These are phyloP conservation scores for Drosophila atripex DNA, from an alignment of 2,888 invertebrate genomes.

Conservation along the genomic window DNA sequence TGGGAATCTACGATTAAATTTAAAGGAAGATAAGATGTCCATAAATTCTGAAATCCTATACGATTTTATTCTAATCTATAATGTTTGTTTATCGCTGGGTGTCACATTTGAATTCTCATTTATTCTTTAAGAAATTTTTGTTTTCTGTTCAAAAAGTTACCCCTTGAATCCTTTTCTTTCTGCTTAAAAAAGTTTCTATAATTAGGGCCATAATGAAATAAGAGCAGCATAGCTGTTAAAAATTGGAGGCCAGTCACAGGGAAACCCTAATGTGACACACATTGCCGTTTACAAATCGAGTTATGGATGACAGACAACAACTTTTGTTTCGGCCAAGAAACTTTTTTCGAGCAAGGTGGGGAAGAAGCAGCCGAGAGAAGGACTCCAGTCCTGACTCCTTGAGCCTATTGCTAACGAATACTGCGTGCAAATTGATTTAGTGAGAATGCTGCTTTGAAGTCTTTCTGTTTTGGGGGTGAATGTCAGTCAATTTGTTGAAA, in stretches of 20 bases:
- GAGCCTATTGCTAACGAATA: conserved; percentile 59
- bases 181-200: conserved; percentile 26
- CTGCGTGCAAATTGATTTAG: conserved; percentile 75
- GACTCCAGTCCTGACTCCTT: conserved; percentile 31
- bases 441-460: conserved; percentile 67
- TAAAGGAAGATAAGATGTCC: too few relatives aligned
- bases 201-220: conserved; percentile 59
- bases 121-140: too few relatives aligned
- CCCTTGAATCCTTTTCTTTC: neutral
- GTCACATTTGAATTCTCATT: too few relatives aligned
- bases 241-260: conserved; percentile 17
- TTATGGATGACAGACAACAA: conserved; percentile 60
- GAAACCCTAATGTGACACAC: conserved; percentile 32
- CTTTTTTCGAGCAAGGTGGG: conserved; percentile 17
- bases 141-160: neutral
- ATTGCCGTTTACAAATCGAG: conserved; percentile 56
- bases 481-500: conserved; percentile 54
- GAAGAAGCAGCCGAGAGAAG: neutral
- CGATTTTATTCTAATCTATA: too few relatives aligned
- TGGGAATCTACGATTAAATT: too few relatives aligned
- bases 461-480: conserved; percentile 6
- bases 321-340: conserved; percentile 33
- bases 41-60: too few relatives aligned
- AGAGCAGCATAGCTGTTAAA: conserved; percentile 63
- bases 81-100: too few relatives aligned